Evolutionary conservation across 2,888 invertebrate species (phyloP), one percentile per base, ranked within the genome.

Genomic region (Eupsilia transversa): DNA sequence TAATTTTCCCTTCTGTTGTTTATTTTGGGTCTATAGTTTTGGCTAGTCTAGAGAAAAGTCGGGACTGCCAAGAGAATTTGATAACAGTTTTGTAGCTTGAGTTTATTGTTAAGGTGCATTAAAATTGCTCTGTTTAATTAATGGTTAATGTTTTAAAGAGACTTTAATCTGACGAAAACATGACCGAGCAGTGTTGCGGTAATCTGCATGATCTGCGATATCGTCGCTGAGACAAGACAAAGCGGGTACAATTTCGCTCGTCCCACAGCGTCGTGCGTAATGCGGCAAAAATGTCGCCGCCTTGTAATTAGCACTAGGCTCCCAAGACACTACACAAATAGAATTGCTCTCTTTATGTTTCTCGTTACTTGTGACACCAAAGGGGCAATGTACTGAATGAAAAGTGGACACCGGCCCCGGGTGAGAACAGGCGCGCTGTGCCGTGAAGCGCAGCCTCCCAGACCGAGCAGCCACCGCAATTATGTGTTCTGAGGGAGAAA

Each of bases 221-320:
- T 74, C 46, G 68, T 73, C 74, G 67, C n/a, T 41, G 72, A 49
- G 70, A 74, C 68, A 75, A 70, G 43, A 85, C 80, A 75, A 82
- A 87, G 74, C 87, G 87, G 79, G 84, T 82, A 88, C 81, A 77
- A 84, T 82, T 73, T 83, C 73, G 72, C 74, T 79, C 60, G 77
- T 80, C 74, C 81, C 54, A 49, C 69, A 65, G 75, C 73, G 57
- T 75, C 66, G 84, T 90, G 91, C 88, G 92, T 92, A 91, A 92
- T 89, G 89, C 87, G 85, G 83, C 91, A 93, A 93, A 93, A 91
- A 93, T 94, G 93, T 92, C 90, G 89, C 89, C 85, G 84, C 84
- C 87, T 88, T 86, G 90, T 91, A 93, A 93, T 94, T 93, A 93
- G 90, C 94, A 92, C 92, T 90, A 90, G 87, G 79, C 87, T 90